Evolutionary conservation across 2,113 vertebrate species (phyloP), one percentile per base, ranked within the genome.

Genomic region (Isichthys henryi): DNA sequence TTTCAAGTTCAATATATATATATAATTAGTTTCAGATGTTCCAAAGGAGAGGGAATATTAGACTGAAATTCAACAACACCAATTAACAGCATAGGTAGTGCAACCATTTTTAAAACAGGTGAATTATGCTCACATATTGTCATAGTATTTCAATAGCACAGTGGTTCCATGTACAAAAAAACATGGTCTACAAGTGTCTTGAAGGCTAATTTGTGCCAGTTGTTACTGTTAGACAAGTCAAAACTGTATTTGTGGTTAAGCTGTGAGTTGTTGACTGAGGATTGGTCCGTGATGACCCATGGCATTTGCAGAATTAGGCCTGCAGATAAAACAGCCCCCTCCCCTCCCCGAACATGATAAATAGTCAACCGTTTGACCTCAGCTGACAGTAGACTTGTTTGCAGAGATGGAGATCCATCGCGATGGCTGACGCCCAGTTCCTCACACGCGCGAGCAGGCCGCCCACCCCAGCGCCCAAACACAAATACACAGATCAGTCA

Each of bases 311-410:
- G 21, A 48, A 62, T 89, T 58, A 62, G 52, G 50, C 35, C 39
- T 7, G 6, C 39, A 85, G 35, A 58, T 62, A 62, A 89, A 58
- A 11, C 31, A 84, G 49, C 23, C 53, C 35, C 56, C 52, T n/a
- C 35, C 85, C 46, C 10, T 70, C 62, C 27, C 62, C n/a, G n/a
- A 27, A 4, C 35, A 46, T 52, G 52, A 62, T 43, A 58, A 58
- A 62, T 46, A 86, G 49, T 88, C 56, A 62, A 31, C 56, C 86
- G 19, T 87, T 35, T 87, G 85, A 87, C 85, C 85, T 87, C 27
- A 35, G 85, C 50, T 53, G 85, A 87, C 85, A 87, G 85, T 49
- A 39, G 49, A 53, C 49, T 53, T 87, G 48, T 53, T 87, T 87
- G 50, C 48, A 56, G 50, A 87, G 85, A 87, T 53, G 27, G 27